Percentiles rank a stretch among this genome's conserved stretches.
phyloP scores from a whole-genome alignment of 1,140 invertebrate genomes.

The Drosophila baimaii region DNA sequence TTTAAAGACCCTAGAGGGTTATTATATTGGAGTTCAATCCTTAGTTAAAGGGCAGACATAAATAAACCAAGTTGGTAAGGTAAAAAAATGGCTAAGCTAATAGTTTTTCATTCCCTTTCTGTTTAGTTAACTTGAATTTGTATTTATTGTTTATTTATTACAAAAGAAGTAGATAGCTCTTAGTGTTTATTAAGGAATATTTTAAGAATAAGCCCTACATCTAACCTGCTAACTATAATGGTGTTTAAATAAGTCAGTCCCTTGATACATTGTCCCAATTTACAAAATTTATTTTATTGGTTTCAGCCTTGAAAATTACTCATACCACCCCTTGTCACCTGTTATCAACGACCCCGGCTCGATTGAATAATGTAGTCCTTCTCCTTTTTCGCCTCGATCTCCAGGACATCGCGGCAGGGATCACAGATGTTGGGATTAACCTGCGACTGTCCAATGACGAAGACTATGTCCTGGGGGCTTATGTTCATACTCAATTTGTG shows the following conservation, averaged over 20 bases:
- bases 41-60: background rate
- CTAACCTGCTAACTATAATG: background rate
- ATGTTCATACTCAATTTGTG: slow-evolving; percentile 16
- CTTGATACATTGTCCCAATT: no score
- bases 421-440: slow-evolving; percentile 6
- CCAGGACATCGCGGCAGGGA: slow-evolving; percentile 10
- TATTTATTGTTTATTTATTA: background rate
- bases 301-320: background rate
- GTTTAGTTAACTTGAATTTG: background rate
- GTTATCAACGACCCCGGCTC: background rate
- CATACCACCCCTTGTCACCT: background rate
- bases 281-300: background rate
- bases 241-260: background rate
- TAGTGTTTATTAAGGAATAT: no score
- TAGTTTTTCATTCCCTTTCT: no score
- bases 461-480: slow-evolving; percentile 23
- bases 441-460: slow-evolving; percentile 21
- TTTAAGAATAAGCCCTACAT: no score
- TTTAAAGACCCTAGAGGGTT: background rate
- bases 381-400: slow-evolving; percentile 3
- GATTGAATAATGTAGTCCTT: slow-evolving; percentile 24
- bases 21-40: background rate
- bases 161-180: no score
- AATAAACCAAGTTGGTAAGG: background rate
- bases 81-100: background rate